Evolutionary conservation across 2,888 invertebrate species (phyloP).

Genomic region (Buathra laborator): DNA sequence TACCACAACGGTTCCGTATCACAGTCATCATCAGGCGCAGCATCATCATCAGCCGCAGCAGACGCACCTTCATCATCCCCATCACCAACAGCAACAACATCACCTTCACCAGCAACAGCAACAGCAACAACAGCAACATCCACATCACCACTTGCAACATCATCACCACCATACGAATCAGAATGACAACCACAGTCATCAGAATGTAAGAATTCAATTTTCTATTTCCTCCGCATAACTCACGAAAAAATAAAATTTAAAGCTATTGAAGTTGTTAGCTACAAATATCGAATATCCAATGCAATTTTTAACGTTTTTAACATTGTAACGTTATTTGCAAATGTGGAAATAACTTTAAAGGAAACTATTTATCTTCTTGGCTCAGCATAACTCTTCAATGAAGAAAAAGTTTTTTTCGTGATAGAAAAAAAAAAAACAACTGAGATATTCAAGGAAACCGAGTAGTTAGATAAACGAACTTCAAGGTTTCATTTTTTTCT

Average conservation of each 20-base stretch:
- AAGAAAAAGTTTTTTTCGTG: too few relatives aligned
- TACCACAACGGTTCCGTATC: conserved; percentile 76
- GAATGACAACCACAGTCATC: conserved; percentile 85
- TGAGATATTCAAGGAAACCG: neutral
- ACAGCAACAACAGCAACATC: conserved; percentile 84
- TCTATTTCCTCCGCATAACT: neutral
- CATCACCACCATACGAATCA: conserved; percentile 73
- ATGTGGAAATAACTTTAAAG: too few relatives aligned
- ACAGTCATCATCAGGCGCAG: conserved; percentile 76
- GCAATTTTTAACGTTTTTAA: too few relatives aligned
- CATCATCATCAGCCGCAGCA: conserved; percentile 72
- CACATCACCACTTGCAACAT: conserved; percentile 72
- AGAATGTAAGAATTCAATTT: conserved; percentile 63
- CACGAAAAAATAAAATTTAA: neutral
- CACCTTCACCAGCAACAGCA: conserved; percentile 86
- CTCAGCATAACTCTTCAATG: too few relatives aligned
- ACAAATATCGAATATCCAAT: too few relatives aligned
- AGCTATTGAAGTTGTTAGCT: too few relatives aligned
- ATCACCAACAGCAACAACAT: conserved; percentile 85
- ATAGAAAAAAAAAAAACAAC: neutral
- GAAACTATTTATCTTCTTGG: too few relatives aligned
- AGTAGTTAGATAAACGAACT: too few relatives aligned
- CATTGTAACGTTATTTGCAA: too few relatives aligned
- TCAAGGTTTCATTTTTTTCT: too few relatives aligned
- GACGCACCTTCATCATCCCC: conserved; percentile 80